Percentiles rank a stretch among this genome's conserved stretches.
Evolutionary conservation across 2,797 vertebrate species (phyloP).

Genomic region (Kryptolebias ocellatus): DNA sequence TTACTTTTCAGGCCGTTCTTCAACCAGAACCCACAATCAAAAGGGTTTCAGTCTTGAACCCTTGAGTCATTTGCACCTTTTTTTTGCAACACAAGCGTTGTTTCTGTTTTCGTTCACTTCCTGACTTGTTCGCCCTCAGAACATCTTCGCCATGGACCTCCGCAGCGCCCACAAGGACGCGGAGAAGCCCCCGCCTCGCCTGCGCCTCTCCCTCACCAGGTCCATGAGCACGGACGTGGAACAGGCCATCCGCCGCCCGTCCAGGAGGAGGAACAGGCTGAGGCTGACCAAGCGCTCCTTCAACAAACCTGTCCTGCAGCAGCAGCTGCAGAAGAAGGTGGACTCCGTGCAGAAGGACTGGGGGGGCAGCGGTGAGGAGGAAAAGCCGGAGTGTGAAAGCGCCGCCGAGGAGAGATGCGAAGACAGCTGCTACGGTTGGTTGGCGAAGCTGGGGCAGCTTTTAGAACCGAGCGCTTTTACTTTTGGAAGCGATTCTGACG

Average conservation of each 20-base stretch:
- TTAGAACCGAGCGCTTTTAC: not conserved
- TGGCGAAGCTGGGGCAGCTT: not conserved
- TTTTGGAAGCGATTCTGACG: not conserved
- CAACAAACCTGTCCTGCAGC: slow-evolving; percentile 24
- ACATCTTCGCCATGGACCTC: slow-evolving; percentile 95
- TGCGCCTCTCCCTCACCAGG: slow-evolving; percentile 92
- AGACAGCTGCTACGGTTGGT: slow-evolving; percentile 80
- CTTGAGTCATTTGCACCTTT: too few relatives aligned
- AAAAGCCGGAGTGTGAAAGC: slow-evolving; percentile 67
- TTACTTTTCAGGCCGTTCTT: too few relatives aligned
- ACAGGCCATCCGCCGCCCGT: slow-evolving; percentile 56
- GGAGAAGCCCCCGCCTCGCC: slow-evolving; percentile 83
- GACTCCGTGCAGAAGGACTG: slow-evolving; percentile 56
- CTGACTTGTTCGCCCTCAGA: slow-evolving; percentile 72
- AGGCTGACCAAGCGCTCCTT: slow-evolving; percentile 37
- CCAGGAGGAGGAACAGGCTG: slow-evolving; percentile 67
- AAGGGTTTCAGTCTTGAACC: too few relatives aligned
- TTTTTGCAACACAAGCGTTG: too few relatives aligned
- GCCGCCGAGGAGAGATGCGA: slow-evolving; percentile 57
- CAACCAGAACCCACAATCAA: too few relatives aligned
- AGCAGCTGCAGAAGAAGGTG: slow-evolving; percentile 43
- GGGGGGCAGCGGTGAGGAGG: slow-evolving; percentile 65
- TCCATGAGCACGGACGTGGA: slow-evolving; percentile 84
- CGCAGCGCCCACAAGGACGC: slow-evolving; percentile 90
- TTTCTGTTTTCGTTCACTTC: too few relatives aligned